Evolutionary conservation across 1,140 invertebrate species (phyloP).

Genomic region (Hyles vespertilio): DNA sequence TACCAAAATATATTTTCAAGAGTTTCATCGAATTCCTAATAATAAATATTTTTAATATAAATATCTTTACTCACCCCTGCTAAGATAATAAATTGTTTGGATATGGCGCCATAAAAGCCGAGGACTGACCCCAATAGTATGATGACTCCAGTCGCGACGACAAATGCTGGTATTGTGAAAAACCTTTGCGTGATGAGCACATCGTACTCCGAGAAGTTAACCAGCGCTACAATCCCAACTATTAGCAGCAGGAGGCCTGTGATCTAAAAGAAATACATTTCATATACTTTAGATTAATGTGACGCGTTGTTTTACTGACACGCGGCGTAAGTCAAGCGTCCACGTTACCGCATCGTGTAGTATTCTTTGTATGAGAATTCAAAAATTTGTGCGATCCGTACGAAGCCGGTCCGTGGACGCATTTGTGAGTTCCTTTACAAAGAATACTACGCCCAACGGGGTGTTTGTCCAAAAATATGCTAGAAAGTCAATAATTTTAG

Average conservation of each 20-base stretch:
- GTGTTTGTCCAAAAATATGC: too few relatives aligned
- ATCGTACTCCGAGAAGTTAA: conserved; percentile 35
- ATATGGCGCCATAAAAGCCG: conserved; percentile 89
- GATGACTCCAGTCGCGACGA: conserved; percentile 84
- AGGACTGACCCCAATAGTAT: conserved; percentile 84
- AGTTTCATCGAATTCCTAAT: neutral
- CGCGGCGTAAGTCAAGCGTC: too few relatives aligned
- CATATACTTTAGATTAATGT: too few relatives aligned
- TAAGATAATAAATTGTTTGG: conserved; percentile 89
- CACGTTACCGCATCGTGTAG: too few relatives aligned
- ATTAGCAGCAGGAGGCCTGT: conserved; percentile 49
- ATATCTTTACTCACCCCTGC: conserved; percentile 78
- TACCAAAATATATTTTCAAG: too few relatives aligned
- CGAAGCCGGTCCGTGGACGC: too few relatives aligned
- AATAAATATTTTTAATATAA: neutral
- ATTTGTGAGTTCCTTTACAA: too few relatives aligned
- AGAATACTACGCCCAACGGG: too few relatives aligned
- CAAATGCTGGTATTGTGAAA: conserved; percentile 81
- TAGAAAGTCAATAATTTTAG: too few relatives aligned
- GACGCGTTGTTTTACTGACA: too few relatives aligned
- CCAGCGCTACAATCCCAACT: conserved; percentile 35
- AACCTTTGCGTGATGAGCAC: conserved; percentile 67
- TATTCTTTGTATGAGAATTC: too few relatives aligned
- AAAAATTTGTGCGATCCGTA: too few relatives aligned
- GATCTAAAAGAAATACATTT: conserved; percentile 36